Conservation (phyloP, 2,797 vertebrate genomes). For the Pangasius krempfi region DNA sequence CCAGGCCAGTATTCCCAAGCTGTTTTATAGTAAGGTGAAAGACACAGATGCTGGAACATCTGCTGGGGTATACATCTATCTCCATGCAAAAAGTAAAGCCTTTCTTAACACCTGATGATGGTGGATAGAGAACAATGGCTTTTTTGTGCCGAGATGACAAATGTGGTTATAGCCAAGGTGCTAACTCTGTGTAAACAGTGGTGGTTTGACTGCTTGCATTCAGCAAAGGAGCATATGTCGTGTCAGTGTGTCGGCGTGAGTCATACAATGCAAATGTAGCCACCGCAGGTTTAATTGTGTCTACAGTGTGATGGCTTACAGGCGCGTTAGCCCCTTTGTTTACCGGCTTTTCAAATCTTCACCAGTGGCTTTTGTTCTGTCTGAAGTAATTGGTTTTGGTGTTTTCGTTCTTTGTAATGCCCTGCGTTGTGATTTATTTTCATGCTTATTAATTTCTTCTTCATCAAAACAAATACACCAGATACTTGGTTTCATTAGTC, state of each 20-base stretch:
- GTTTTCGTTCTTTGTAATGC: conserved; percentile 63
- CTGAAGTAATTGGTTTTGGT: conserved; percentile 64
- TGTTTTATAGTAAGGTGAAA: conserved; percentile 59
- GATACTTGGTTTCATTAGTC: conserved; percentile 64
- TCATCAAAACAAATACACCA: conserved; percentile 67
- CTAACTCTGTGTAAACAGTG: conserved; percentile 38
- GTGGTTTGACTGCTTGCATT: conserved; percentile 29
- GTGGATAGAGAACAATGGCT: conserved; percentile 4
- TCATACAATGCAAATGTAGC: conserved; percentile 40
- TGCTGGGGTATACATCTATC: background rate
- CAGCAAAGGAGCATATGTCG: conserved; percentile 27
- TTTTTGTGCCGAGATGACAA: conserved; percentile 28
- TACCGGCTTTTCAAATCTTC: conserved; percentile 57
- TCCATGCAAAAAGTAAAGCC: background rate
- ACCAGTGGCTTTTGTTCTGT: conserved; percentile 44
- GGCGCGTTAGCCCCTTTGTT: conserved; percentile 58
- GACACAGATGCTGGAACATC: conserved; percentile 61
- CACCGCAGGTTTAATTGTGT: conserved; percentile 58
- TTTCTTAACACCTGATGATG: conserved; percentile 23
- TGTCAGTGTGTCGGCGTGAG: conserved; percentile 20
- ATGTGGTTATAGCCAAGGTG: conserved; percentile 29
- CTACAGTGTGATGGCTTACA: conserved; percentile 52
- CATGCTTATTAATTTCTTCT: conserved; percentile 70
- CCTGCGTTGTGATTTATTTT: conserved; percentile 67
- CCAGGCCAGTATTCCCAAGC: background rate